Conservation (phyloP, 2,888 invertebrate genomes). For the Aphidoletes aphidimyza region DNA sequence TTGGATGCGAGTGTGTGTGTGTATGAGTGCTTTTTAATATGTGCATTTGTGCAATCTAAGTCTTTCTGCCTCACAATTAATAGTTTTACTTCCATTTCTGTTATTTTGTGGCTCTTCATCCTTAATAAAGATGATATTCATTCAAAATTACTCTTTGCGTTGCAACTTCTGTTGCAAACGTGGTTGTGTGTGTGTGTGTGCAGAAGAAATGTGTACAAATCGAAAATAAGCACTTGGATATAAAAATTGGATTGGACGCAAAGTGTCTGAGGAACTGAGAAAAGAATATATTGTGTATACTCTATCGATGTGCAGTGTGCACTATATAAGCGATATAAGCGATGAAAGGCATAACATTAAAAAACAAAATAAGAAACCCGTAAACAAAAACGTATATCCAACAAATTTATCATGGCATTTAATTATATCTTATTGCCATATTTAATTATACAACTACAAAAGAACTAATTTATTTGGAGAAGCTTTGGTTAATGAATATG, state of each 20-base stretch:
- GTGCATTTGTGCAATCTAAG: too few relatives aligned
- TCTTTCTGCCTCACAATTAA: too few relatives aligned
- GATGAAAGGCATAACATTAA: neutral
- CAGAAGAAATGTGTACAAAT: neutral
- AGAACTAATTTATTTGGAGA: conserved; percentile 43
- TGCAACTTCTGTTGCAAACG: conserved; percentile 40
- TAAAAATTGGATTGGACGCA: neutral
- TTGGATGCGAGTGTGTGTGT: neutral
- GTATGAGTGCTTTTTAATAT: neutral
- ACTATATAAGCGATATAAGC: neutral
- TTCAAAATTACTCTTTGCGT: neutral
- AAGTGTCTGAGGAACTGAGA: neutral
- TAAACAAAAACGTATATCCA: neutral
- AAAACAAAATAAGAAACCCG: neutral
- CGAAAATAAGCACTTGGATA: neutral
- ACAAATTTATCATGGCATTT: conserved; percentile 53
- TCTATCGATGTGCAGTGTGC: neutral
- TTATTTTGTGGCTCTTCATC: neutral
- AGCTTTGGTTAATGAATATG: neutral
- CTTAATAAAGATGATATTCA: conserved; percentile 52
- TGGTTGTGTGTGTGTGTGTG: too few relatives aligned
- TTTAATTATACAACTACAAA: conserved; percentile 53
- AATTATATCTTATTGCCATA: conserved; percentile 52
- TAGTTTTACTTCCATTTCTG: too few relatives aligned
- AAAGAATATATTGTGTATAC: too few relatives aligned